Evolutionary conservation across 1,140 invertebrate species (phyloP), one percentile per base, ranked within the genome.

Genomic region (Medauroidea extradentata): DNA sequence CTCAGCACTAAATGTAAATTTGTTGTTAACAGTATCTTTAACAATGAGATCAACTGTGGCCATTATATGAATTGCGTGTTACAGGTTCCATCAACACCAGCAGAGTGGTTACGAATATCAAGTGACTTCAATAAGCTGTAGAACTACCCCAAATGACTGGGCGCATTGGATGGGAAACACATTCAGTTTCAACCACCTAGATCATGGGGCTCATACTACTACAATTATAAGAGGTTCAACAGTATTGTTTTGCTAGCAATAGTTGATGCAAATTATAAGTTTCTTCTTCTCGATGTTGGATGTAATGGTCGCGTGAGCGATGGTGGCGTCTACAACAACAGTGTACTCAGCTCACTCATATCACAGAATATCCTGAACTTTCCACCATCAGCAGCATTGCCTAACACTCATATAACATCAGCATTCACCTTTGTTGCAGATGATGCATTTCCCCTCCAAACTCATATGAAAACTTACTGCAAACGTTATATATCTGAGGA

Each of bases 391-490:
- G 11, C 5, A 4, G 11, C 5, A 7, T 34, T 34, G 5, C 9
- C 44, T 46, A 11, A n/a, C n/a, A 51, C 21, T 8, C 3, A 25
- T n/a, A 25, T 24, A 4, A 23, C n/a, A 4, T 14, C 63, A 18
- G 51, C 64, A 25, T 65, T 66, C 38, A 41, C 64, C 18, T 52
- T 77, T 39, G 59, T 75, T 16, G 73, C 64, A n/a, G 73, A 77
- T 64, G 70, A 74, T 24, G 72, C 70, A 23, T 78, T 76, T 59
- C 61, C 71, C 11, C 39, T 77, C n/a, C 62, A 58, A 29, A 16
- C 44, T n/a, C 59, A 70, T 44, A 69, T 34, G 29, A 34, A 34
- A 44, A 68, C 71, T 49, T 78, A 65, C 58, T 52, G 48, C 41
- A 62, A 53, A 14, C 24, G 61, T 18, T 29, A 44, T 46, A 50